These are phyloP conservation scores for Nasalis larvatus DNA, from an alignment of 2,113 vertebrate species.

Conservation along the genomic window DNA sequence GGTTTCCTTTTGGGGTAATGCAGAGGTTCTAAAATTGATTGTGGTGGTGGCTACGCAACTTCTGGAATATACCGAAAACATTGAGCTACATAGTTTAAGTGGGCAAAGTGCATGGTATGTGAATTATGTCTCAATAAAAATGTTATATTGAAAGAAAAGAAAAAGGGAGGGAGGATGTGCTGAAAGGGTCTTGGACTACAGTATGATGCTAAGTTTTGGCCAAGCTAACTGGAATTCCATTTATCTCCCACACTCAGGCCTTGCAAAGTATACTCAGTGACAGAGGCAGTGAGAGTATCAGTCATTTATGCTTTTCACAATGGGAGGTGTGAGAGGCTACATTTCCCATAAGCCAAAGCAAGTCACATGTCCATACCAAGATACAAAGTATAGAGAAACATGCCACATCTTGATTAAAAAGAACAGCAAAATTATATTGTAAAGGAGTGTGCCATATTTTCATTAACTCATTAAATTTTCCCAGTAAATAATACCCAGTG, in stretches of 20 bases:
- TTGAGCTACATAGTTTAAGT: neutral
- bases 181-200: neutral
- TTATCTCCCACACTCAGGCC: neutral
- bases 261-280: neutral
- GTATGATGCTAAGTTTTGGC: neutral
- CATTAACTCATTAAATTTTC: neutral
- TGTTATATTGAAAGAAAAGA: neutral
- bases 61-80: neutral
- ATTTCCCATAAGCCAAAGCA: neutral
- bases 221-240: neutral
- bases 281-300: neutral
- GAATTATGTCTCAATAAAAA: neutral
- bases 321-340: neutral
- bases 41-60: neutral
- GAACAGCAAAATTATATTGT: neutral
- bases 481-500: neutral
- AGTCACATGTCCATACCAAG: neutral
- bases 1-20: neutral
- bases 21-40: neutral
- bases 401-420: neutral
- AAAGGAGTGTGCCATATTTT: neutral
- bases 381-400: neutral
- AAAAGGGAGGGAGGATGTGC: neutral
- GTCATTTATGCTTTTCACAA: neutral
- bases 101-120: neutral